These are phyloP conservation scores for Papilio polyxenes DNA, from an alignment of 1,140 invertebrate species.

Conservation along the genomic window DNA sequence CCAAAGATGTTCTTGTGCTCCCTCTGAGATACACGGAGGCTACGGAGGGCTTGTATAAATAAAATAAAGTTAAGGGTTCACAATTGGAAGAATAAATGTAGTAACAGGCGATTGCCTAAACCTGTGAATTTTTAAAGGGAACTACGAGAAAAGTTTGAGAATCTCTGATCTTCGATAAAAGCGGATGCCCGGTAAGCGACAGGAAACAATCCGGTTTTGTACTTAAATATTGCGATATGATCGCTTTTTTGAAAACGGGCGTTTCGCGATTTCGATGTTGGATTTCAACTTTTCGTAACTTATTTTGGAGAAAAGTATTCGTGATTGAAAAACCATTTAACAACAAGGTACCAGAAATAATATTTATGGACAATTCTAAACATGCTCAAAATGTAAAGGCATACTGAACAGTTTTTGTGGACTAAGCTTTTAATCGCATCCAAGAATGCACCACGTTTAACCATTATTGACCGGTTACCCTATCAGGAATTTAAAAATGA, in stretches of 20 bases:
- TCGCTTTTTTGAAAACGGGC: background rate
- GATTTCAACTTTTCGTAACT: background rate
- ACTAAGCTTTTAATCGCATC: background rate
- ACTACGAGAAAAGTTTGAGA: background rate
- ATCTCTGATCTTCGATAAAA: constrained; percentile 32
- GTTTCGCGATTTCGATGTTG: background rate
- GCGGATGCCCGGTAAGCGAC: constrained; percentile 33
- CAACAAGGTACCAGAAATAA: background rate
- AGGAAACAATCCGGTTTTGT: constrained; percentile 19
- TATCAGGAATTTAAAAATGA: too few relatives aligned
- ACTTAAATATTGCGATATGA: background rate
- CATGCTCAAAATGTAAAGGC: background rate
- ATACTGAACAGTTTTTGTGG: too few relatives aligned
- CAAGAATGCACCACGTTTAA: background rate
- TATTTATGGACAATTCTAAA: background rate
- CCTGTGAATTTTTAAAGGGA: background rate
- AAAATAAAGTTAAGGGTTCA: background rate
- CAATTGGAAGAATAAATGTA: background rate
- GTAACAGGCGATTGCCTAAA: background rate
- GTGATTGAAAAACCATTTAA: background rate
- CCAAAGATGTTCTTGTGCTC: background rate
- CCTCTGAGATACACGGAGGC: background rate
- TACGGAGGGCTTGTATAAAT: too few relatives aligned
- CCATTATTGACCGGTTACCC: too few relatives aligned
- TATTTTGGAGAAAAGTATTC: background rate